These are phyloP conservation scores for Aspidapion aeneum DNA, from an alignment of 2,888 invertebrate genomes.

Conservation along the genomic window DNA sequence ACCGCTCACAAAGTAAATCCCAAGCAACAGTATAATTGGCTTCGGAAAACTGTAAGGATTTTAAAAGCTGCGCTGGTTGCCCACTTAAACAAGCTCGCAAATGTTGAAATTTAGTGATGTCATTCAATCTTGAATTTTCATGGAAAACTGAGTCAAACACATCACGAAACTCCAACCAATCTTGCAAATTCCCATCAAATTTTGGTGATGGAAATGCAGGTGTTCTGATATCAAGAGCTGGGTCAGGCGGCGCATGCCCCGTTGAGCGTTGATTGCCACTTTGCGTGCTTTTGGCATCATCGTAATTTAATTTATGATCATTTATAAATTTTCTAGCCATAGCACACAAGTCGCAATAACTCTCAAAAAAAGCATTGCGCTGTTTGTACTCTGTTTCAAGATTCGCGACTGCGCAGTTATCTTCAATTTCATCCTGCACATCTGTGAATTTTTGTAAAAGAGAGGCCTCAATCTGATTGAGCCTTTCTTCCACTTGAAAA, in stretches of 20 bases:
- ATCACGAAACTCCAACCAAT: conserved; percentile 18
- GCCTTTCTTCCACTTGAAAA: too few species aligned
- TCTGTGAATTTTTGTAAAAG: neutral
- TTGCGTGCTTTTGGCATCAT: neutral
- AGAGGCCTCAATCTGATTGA: too few species aligned
- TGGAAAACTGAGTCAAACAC: conserved; percentile 18
- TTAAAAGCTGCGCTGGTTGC: conserved; percentile 13
- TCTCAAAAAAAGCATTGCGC: neutral
- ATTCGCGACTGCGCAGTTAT: neutral
- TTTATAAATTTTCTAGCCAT: neutral
- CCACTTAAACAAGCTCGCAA: conserved; percentile 10
- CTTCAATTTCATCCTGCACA: neutral
- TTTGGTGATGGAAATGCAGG: conserved; percentile 11
- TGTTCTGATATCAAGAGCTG: neutral
- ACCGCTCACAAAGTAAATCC: conserved; percentile 17
- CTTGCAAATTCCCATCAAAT: conserved; percentile 16
- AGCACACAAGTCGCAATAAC: neutral
- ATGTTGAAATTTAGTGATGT: conserved; percentile 20
- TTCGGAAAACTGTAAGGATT: conserved; percentile 13
- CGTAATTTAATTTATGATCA: neutral
- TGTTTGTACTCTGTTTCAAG: neutral
- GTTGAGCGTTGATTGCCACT: neutral
- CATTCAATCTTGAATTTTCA: conserved; percentile 7
- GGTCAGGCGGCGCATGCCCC: neutral
- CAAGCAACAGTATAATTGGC: conserved; percentile 20